These are phyloP conservation scores for Brachypteracias leptosomus DNA, from an alignment of 2,113 vertebrate genomes.

Conservation along the genomic window DNA sequence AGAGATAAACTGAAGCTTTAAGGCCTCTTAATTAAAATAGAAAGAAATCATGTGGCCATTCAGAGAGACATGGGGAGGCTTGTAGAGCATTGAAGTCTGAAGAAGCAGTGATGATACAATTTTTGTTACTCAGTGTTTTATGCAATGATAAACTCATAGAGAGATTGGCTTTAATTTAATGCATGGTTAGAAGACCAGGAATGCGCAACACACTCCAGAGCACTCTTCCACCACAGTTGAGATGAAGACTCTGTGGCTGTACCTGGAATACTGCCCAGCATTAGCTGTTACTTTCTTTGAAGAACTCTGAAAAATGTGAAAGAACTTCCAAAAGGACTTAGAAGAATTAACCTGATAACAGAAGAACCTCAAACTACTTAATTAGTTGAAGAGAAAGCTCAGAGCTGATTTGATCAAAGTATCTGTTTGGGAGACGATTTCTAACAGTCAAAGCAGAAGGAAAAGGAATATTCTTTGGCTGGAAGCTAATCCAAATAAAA, in stretches of 20 bases:
- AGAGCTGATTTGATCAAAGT: neutral
- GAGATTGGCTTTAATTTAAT: neutral
- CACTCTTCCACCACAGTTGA: neutral
- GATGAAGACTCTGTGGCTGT: neutral
- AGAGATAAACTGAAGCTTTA: neutral
- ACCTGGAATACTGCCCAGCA: neutral
- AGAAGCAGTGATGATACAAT: neutral
- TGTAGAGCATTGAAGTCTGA: neutral
- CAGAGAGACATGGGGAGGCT: neutral
- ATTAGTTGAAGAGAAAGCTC: neutral
- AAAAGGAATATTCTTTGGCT: neutral
- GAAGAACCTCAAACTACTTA: neutral
- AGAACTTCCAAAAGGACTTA: neutral
- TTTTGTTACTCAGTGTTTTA: neutral
- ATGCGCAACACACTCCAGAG: neutral
- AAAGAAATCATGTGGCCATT: neutral
- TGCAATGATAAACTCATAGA: neutral
- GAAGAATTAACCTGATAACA: neutral
- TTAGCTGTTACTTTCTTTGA: neutral
- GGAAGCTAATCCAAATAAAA: slow-evolving; percentile 5
- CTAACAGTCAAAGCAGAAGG: neutral
- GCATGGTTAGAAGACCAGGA: neutral
- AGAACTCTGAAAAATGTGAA: neutral
- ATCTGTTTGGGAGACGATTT: neutral
- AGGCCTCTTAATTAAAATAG: neutral